phyloP scores from a whole-genome alignment of 2,888 invertebrate genomes.

The Euplexia lucipara region DNA sequence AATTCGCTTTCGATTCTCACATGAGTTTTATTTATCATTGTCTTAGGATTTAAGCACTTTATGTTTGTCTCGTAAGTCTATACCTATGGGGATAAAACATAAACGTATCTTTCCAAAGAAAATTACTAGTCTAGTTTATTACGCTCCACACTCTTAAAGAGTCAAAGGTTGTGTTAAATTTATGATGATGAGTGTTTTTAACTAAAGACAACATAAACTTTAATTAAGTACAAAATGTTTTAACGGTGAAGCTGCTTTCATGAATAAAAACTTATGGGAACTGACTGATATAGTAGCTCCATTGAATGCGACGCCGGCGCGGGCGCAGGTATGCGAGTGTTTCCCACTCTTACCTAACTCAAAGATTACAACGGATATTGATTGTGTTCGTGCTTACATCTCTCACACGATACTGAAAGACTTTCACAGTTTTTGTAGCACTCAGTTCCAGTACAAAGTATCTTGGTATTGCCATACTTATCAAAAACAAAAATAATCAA shows the following conservation, averaged over 20 bases:
- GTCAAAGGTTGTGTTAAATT: slow-evolving; percentile 17
- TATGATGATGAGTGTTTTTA: slow-evolving; percentile 35
- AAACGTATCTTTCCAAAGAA: slow-evolving; percentile 12
- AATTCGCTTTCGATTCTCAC: slow-evolving; percentile 62
- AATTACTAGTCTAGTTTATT: slow-evolving; percentile 12
- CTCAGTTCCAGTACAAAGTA: slow-evolving; percentile 63
- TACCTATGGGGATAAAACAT: slow-evolving; percentile 3
- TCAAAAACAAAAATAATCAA: neutral
- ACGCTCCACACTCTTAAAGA: slow-evolving; percentile 15
- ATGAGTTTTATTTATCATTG: slow-evolving; percentile 38
- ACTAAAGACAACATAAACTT: slow-evolving; percentile 39
- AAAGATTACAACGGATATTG: slow-evolving; percentile 86
- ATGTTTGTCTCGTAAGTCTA: neutral
- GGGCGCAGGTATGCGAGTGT: slow-evolving; percentile 74
- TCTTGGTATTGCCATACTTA: slow-evolving; percentile 27
- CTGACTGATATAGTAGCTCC: slow-evolving; percentile 72
- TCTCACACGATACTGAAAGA: slow-evolving; percentile 77
- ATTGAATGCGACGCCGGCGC: slow-evolving; percentile 73
- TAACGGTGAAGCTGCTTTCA: slow-evolving; percentile 71
- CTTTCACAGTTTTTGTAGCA: slow-evolving; percentile 79
- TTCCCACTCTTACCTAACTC: slow-evolving; percentile 84
- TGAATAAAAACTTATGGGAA: slow-evolving; percentile 82
- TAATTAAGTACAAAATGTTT: slow-evolving; percentile 47
- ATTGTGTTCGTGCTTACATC: slow-evolving; percentile 81
- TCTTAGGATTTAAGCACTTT: slow-evolving; percentile 14